Base-by-base conservation (phyloP, 2,113 vertebrate genomes). In the Microcebus murinus region DNA sequence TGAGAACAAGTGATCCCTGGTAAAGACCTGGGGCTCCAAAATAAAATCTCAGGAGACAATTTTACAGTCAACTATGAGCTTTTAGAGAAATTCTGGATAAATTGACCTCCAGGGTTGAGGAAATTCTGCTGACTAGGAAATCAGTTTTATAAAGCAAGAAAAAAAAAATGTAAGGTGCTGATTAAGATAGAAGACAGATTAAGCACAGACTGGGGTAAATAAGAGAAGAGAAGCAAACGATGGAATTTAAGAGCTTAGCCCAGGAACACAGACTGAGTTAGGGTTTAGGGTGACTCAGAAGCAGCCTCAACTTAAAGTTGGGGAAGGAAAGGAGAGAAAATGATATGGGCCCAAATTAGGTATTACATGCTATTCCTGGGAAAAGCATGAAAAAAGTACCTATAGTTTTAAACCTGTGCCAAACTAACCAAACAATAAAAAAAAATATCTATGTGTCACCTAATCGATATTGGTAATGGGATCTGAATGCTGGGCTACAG, bases 81-180 rank as follows among this genome's bases (percentile, higher is more conserved):
- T 65, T 88, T 36, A 95, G 29, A 63, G 42, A 90, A 92, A 61
- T 42, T 50, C 34, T 45, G 11, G 45, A 57, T 29, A 39, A 85
- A 39, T 0, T n/a, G 13, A 57, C 42, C 68, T 85, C 55, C 6
- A 70, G 23, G 21, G 59, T 18, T 74, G 29, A 90, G 48, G 23
- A 77, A 81, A 90, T 67, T 92, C 90, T 84, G 21, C 57, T 95
- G 31, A 55, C 8, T n/a, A 31, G 39, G 57, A 95, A 57, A 90
- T 11, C n/a, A 50, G 71, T 45, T 67, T 77, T 8, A 34, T 23
- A 76, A 74, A 91, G 45, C 61, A 42, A 73, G 18, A 77, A 68
- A 71, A 68, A 68, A 71, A 63, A 29, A 23, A 34, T 6, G 2
- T 9, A 68, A 34, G 8, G 14, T 87, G 23, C 50, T 71, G 59